Conservation (phyloP, 2,797 vertebrate genomes). For the Myripristis jacobus region DNA sequence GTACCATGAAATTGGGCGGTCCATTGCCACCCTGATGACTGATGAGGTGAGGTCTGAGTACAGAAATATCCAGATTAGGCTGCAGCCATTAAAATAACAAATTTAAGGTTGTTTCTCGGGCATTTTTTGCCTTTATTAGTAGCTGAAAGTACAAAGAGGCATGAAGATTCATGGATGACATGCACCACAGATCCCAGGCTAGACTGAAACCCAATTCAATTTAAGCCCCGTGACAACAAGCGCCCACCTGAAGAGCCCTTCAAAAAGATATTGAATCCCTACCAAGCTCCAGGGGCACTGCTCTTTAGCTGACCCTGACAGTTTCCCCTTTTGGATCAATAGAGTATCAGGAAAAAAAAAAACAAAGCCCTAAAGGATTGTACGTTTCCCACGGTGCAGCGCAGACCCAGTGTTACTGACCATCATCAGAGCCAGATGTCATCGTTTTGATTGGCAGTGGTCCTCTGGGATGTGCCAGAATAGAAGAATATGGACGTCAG, state of each 20-base stretch:
- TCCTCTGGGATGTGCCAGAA: constrained; percentile 47
- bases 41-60: constrained; percentile 90
- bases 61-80: neutral
- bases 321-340: constrained; percentile 22
- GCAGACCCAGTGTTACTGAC: constrained; percentile 36
- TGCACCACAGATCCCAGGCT: too few relatives aligned
- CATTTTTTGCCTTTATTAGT: too few relatives aligned
- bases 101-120: too few relatives aligned
- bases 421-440: constrained; percentile 54
- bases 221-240: too few relatives aligned
- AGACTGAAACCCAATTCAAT: too few relatives aligned
- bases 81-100: too few relatives aligned
- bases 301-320: constrained; percentile 1
- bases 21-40: constrained; percentile 98
- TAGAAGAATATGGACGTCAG: constrained; percentile 22
- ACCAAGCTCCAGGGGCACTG: neutral
- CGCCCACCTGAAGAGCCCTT: constrained; percentile 9
- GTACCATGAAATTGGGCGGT: constrained; percentile 98
- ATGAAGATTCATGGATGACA: too few relatives aligned
- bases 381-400: constrained; percentile 49
- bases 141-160: too few relatives aligned
- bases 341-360: constrained; percentile 21
- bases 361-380: constrained; percentile 30
- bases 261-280: neutral
- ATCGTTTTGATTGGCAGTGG: constrained; percentile 1